Base-by-base conservation (phyloP, 2,113 vertebrate species). In the Phalacrocorax carbo region DNA sequence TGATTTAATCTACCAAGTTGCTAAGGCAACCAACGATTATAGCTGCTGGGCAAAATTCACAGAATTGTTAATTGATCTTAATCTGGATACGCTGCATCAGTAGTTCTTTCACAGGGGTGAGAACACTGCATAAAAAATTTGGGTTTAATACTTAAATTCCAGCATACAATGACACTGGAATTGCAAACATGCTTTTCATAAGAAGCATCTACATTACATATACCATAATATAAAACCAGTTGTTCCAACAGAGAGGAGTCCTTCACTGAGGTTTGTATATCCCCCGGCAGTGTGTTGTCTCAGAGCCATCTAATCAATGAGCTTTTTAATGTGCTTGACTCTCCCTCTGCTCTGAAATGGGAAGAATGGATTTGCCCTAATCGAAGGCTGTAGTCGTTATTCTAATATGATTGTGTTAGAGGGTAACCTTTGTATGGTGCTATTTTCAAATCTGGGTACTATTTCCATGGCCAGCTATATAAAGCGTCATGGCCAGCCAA, bases 1-100 rank as follows among this genome's bases (percentile, higher is more conserved):
- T 95, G 88, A 96, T 93, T 96, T 97, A 82, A 96, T 95, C 88
- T 92, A 94, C 49, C 30, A 75, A 78, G 96, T 97, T 97, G 90
- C 94, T 97, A 97, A 78, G 96, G 92, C 80, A 98, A 98, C 96
- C 64, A 95, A 97, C 0, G 96, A 95, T 90, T 90, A 95, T 79
- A 96, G 97, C 97, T 77, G 76, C 68, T 82, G 58, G 92, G 90
- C 62, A 92, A 97, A 98, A 97, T 92, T 75, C 92, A 95, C 62
- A 94, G 76, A 98, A 97, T 97, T 80, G 92, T 94, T 98, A 97
- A 97, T 98, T 82, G 34, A 97, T 97, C 90, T 86, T 92, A 84
- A 91, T 96, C 88, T 94, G 79, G 93, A 93, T 96, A 77, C 1
- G 0, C 66, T 93, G 76, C 82, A 93, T 96, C 82, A 65, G 79